phyloP scores from a whole-genome alignment of 2,888 invertebrate species.

The Autographa pulchrina region DNA sequence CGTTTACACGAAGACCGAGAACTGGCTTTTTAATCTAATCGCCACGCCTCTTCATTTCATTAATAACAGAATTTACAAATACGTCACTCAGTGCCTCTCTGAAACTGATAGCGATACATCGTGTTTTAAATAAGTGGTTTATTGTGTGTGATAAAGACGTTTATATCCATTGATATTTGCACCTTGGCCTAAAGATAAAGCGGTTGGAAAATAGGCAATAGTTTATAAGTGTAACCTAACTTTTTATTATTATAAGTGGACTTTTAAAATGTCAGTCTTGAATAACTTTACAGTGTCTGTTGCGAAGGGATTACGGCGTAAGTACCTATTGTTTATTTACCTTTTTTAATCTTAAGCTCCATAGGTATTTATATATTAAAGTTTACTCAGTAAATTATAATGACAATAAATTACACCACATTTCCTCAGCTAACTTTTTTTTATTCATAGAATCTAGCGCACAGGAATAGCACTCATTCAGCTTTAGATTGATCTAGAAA shows the following conservation, averaged over 20 bases:
- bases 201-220: conserved; percentile 31
- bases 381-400: too few species aligned
- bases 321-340: conserved; percentile 67
- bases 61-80: conserved; percentile 46
- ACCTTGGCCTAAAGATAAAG: conserved; percentile 27
- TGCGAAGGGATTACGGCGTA: conserved; percentile 79
- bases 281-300: conserved; percentile 84
- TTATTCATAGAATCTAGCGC: background rate
- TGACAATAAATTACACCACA: too few species aligned
- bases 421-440: background rate
- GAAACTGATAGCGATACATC: conserved; percentile 31
- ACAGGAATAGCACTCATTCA: background rate
- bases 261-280: conserved; percentile 77
- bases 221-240: conserved; percentile 55
- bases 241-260: conserved; percentile 37
- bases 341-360: background rate
- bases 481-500: background rate
- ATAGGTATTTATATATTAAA: too few species aligned
- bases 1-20: conserved; percentile 57
- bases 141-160: conserved; percentile 43
- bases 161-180: conserved; percentile 30
- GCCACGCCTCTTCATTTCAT: conserved; percentile 73
- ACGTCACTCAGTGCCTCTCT: conserved; percentile 41
- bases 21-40: conserved; percentile 64
- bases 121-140: conserved; percentile 46